phyloP scores from a whole-genome alignment of 2,113 vertebrate species.

The Syngnathus scovelli region DNA sequence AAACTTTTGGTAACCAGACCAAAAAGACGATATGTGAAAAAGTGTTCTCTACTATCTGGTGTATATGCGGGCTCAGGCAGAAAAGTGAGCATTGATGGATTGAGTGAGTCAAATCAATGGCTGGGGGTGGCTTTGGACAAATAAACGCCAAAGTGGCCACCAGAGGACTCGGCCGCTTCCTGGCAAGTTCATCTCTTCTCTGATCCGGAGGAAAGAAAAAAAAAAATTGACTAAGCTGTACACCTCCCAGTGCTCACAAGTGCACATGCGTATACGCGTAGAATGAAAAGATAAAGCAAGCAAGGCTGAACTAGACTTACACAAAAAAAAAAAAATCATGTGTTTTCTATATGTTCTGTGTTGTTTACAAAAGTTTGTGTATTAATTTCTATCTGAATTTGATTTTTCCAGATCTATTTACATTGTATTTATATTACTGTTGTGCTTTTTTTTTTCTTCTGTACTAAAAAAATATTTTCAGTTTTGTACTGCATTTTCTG shows the following conservation, averaged over 20 bases:
- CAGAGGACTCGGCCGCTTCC: constrained; percentile 29
- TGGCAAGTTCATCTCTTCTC: constrained; percentile 47
- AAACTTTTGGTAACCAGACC: too few species aligned
- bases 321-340: constrained; percentile 13
- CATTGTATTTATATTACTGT: too few species aligned
- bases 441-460: too few species aligned
- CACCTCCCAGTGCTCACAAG: constrained; percentile 1
- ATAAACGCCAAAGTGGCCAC: constrained; percentile 31
- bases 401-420: not conserved
- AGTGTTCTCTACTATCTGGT: not conserved
- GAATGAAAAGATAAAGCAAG: not conserved
- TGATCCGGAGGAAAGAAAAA: constrained; percentile 32
- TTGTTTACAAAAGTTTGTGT: not conserved
- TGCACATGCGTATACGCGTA: not conserved
- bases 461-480: too few species aligned
- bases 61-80: not conserved
- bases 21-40: not conserved
- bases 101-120: constrained; percentile 27
- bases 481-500: not conserved
- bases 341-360: not conserved
- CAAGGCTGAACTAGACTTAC: constrained; percentile 3
- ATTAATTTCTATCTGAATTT: not conserved
- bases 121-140: constrained; percentile 21
- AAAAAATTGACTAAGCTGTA: constrained; percentile 42
- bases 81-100: not conserved